Evolutionary conservation across 2,113 vertebrate genomes (phyloP).

Genomic region (Uria lomvia): DNA sequence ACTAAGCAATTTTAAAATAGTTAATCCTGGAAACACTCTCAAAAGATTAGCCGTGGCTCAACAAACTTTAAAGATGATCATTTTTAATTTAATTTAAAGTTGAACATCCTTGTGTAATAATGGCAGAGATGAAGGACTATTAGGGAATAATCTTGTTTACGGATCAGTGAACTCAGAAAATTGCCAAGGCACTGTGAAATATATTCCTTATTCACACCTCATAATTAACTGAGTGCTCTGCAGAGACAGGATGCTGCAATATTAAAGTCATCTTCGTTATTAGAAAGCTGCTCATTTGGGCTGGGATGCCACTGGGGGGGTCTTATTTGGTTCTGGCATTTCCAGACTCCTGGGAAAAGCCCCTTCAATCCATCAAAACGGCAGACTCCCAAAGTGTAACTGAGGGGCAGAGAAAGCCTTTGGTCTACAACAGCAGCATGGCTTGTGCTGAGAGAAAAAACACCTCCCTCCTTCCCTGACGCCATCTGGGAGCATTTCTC

Average conservation of each 20-base stretch:
- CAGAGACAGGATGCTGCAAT: slow-evolving; percentile 30
- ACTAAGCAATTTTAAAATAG: background rate
- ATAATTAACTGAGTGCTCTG: slow-evolving; percentile 59
- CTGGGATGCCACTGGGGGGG: background rate
- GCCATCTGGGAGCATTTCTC: background rate
- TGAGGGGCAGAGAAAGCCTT: background rate
- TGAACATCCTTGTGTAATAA: slow-evolving; percentile 45
- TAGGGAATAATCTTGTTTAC: slow-evolving; percentile 64
- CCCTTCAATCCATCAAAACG: background rate
- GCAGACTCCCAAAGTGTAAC: background rate
- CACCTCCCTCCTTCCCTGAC: background rate
- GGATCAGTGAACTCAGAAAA: slow-evolving; percentile 59
- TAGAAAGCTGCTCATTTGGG: slow-evolving; percentile 35
- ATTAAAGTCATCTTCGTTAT: slow-evolving; percentile 3
- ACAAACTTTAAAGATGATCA: slow-evolving; percentile 27
- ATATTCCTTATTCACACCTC: slow-evolving; percentile 58
- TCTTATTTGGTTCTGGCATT: background rate
- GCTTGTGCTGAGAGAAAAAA: background rate
- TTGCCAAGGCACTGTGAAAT: slow-evolving; percentile 57
- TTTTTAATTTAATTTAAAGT: slow-evolving; percentile 62
- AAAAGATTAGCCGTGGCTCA: slow-evolving; percentile 14
- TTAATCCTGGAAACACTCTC: slow-evolving; percentile 26
- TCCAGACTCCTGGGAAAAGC: background rate
- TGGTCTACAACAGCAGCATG: background rate
- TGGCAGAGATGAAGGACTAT: slow-evolving; percentile 53